These are phyloP conservation scores for Coenobita brevimanus DNA, from an alignment of 1,140 invertebrate genomes.

Conservation along the genomic window DNA sequence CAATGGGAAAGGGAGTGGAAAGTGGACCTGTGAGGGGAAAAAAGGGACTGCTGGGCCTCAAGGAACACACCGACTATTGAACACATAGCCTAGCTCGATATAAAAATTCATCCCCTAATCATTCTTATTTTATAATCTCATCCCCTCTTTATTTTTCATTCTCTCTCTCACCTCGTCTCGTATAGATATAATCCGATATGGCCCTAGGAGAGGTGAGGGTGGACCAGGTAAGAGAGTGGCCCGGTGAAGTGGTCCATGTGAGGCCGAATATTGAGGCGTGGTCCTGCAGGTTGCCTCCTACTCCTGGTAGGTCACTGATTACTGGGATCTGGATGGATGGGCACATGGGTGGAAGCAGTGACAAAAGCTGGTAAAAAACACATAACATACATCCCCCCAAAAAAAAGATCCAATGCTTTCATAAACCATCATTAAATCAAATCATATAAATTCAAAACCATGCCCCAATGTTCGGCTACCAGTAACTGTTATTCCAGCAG, in stretches of 20 bases:
- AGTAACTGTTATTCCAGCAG: too few species aligned
- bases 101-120: not conserved
- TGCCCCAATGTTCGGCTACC: too few species aligned
- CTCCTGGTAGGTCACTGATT: conserved; percentile 74
- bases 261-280: conserved; percentile 70
- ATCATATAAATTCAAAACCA: too few species aligned
- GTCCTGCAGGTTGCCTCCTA: conserved; percentile 76
- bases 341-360: too few species aligned
- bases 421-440: too few species aligned
- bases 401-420: too few species aligned
- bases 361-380: too few species aligned
- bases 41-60: not conserved
- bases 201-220: conserved; percentile 36
- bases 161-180: conserved; percentile 54
- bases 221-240: conserved; percentile 13
- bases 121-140: too few species aligned
- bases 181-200: conserved; percentile 37
- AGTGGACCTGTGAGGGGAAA: conserved; percentile 39
- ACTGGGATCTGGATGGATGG: conserved; percentile 71
- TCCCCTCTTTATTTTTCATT: too few species aligned
- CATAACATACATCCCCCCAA: too few species aligned
- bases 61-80: not conserved
- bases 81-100: not conserved
- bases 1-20: conserved; percentile 41
- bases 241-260: conserved; percentile 32